Percentiles rank a stretch among this genome's conserved stretches.
Evolutionary conservation across 35 echinoderm and acorn worm genomes (phyloP).

Genomic region (Eucidaris tribuloides): DNA sequence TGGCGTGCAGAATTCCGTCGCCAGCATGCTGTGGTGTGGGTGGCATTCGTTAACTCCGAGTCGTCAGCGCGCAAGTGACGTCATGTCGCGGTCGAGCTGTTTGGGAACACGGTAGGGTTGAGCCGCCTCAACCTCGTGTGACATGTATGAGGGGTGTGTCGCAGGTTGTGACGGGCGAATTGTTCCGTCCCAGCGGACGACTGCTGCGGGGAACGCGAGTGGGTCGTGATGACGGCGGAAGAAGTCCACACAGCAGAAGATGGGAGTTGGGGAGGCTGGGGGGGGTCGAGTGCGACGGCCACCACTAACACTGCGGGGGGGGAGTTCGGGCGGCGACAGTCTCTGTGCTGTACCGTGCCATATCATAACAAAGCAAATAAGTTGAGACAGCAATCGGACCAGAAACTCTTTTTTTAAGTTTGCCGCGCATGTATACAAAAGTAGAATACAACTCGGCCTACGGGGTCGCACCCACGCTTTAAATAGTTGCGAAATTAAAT

Average conservation of each 20-base stretch:
- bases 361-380: not conserved
- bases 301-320: too few relatives aligned
- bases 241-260: constrained; percentile 4
- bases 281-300: not conserved
- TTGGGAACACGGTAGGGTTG: not conserved
- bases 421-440: too few relatives aligned
- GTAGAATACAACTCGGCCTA: not conserved
- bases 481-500: not conserved
- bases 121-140: not conserved
- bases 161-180: too few relatives aligned
- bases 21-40: constrained; percentile 40
- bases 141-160: not conserved
- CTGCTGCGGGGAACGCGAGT: not conserved
- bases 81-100: not conserved
- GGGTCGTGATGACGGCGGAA: too few relatives aligned
- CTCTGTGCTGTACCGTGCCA: constrained; percentile 10
- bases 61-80: not conserved
- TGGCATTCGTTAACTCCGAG: constrained; percentile 15
- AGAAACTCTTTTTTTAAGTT: not conserved
- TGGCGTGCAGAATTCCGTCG: constrained; percentile 41
- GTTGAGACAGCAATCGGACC: not conserved
- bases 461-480: not conserved
- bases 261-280: too few relatives aligned
- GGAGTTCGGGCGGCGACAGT: constrained; percentile 1
- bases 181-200: constrained; percentile 32